Conservation (phyloP, 2,113 vertebrate species). For the Ariopsis seemanni region DNA sequence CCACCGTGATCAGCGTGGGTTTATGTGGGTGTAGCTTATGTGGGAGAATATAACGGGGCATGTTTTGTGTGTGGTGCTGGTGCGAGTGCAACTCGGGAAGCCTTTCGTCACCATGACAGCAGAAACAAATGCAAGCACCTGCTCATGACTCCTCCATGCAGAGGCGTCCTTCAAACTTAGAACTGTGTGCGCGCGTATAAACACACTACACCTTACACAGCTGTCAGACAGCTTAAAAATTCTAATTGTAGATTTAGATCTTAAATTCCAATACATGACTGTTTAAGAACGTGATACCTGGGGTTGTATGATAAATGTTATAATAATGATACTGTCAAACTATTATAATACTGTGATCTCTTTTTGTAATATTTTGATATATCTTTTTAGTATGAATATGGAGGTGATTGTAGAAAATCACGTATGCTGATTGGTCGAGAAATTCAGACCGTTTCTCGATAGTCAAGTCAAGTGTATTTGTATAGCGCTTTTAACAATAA, state of each 20-base stretch:
- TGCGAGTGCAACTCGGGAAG: neutral
- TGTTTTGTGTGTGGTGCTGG: neutral
- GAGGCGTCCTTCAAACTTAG: slow-evolving; percentile 4
- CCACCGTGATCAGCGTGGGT: slow-evolving; percentile 5
- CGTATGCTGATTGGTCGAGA: no score
- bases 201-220: neutral
- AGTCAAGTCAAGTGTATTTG: no score
- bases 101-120: slow-evolving; percentile 27
- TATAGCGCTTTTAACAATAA: no score
- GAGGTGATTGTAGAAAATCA: no score
- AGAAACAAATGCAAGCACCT: slow-evolving; percentile 19
- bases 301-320: neutral
- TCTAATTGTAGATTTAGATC: neutral
- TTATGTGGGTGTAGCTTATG: neutral
- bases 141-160: slow-evolving; percentile 1
- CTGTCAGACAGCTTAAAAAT: neutral
- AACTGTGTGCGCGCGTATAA: neutral
- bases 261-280: neutral
- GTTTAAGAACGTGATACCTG: neutral
- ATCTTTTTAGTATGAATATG: neutral
- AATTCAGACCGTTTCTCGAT: no score
- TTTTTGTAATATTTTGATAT: neutral
- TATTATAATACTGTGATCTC: neutral
- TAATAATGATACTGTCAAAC: neutral
- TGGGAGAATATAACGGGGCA: neutral